A percentile compares a stretch with the other conserved stretches of the same genome.
Evolutionary conservation across 2,797 vertebrate species (phyloP).

Genomic region (Synanceia verrucosa): DNA sequence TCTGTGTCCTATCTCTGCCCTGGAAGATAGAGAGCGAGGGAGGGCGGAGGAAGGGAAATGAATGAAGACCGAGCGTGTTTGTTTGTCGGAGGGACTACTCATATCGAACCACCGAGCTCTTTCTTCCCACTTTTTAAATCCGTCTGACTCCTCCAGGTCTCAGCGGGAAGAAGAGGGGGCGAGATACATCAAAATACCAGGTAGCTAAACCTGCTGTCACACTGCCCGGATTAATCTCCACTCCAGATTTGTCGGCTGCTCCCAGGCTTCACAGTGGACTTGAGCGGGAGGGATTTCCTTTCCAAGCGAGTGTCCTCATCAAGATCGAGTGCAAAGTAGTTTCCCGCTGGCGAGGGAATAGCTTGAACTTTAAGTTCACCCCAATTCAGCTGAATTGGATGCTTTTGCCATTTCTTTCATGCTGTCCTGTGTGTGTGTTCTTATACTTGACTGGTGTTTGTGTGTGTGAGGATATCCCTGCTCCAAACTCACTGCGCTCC

Average conservation of each 20-base stretch:
- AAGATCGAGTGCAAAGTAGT: slow-evolving; percentile 9
- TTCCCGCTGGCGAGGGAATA: not conserved
- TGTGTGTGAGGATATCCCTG: slow-evolving; percentile 70
- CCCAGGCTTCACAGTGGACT: slow-evolving; percentile 5
- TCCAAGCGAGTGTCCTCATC: not conserved
- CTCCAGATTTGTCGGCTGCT: slow-evolving; percentile 5
- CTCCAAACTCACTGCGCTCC: slow-evolving; percentile 65
- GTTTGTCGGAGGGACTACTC: slow-evolving; percentile 51
- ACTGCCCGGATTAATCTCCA: slow-evolving; percentile 16
- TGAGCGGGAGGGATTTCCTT: slow-evolving; percentile 16
- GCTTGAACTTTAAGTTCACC: slow-evolving; percentile 6
- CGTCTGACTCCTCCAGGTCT: slow-evolving; percentile 10
- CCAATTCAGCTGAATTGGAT: not conserved
- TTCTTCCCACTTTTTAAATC: slow-evolving; percentile 19
- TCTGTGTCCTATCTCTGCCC: slow-evolving; percentile 80
- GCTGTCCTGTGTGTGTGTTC: not conserved
- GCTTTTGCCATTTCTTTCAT: not conserved
- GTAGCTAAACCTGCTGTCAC: slow-evolving; percentile 46
- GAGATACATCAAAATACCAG: slow-evolving; percentile 37
- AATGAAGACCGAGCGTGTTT: slow-evolving; percentile 61
- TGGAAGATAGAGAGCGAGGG: slow-evolving; percentile 52
- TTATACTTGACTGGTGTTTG: slow-evolving; percentile 12
- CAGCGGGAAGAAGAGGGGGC: slow-evolving; percentile 2
- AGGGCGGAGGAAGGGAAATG: slow-evolving; percentile 49
- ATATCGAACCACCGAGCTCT: slow-evolving; percentile 10